Percentiles rank a stretch among this genome's conserved stretches.
Evolutionary conservation across 2,113 vertebrate species (phyloP).

Genomic region (Taurulus bubalis): DNA sequence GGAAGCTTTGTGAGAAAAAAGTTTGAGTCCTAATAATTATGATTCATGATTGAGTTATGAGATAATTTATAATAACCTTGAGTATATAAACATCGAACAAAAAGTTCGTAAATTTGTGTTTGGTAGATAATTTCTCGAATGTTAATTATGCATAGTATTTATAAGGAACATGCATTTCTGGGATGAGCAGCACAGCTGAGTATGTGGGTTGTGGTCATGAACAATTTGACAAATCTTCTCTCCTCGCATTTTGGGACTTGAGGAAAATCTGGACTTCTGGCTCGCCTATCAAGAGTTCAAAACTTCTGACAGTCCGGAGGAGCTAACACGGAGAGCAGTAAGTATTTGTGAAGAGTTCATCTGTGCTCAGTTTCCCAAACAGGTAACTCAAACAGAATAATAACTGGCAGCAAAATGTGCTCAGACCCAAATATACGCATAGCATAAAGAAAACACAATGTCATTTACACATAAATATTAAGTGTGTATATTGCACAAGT

Average conservation of each 20-base stretch:
- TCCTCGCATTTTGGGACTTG: constrained; percentile 71
- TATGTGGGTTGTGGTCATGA: too few relatives aligned
- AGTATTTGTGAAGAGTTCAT: constrained; percentile 76
- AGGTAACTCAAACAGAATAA: constrained; percentile 50
- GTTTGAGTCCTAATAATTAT: not conserved
- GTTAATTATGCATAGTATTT: too few relatives aligned
- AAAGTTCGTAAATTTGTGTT: too few relatives aligned
- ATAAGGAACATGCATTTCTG: too few relatives aligned
- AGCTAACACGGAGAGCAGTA: constrained; percentile 49
- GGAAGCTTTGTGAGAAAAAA: not conserved
- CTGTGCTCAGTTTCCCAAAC: constrained; percentile 60
- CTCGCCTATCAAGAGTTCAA: constrained; percentile 73
- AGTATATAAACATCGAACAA: not conserved
- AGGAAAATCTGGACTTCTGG: constrained; percentile 81
- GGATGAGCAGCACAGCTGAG: too few relatives aligned
- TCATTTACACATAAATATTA: not conserved
- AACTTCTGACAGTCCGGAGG: constrained; percentile 39
- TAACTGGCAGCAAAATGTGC: not conserved
- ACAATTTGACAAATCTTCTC: too few relatives aligned
- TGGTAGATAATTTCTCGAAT: too few relatives aligned
- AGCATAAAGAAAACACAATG: not conserved
- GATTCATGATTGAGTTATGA: not conserved
- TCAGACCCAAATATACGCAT: not conserved
- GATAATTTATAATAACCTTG: not conserved
- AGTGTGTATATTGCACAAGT: not conserved